These are phyloP conservation scores for Dicerorhinus sumatrensis DNA, from an alignment of 2,113 vertebrate genomes.

Conservation along the genomic window DNA sequence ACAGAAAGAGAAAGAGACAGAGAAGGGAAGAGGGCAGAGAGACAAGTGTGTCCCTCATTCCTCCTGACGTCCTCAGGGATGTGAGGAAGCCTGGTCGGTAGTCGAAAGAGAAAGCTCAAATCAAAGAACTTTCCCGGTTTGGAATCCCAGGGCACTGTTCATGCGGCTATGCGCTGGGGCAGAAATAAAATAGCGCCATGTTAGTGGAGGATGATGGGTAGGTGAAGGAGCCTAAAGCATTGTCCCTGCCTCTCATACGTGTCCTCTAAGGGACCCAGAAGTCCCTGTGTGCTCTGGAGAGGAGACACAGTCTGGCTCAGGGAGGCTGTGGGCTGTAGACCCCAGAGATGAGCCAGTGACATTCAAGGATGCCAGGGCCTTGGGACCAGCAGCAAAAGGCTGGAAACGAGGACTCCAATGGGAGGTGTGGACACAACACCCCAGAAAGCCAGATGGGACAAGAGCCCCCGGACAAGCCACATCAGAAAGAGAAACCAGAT, in stretches of 20 bases:
- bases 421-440: too few species aligned
- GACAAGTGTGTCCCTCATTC: rapidly evolving
- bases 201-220: rapidly evolving
- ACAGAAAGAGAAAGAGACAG: background rate
- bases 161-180: rapidly evolving
- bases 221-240: background rate
- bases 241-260: background rate
- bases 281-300: background rate
- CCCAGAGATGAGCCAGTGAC: background rate
- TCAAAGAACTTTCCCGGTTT: background rate
- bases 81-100: rapidly evolving
- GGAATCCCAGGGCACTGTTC: background rate
- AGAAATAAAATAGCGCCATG: rapidly evolving
- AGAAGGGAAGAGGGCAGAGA: background rate
- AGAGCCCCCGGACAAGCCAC: background rate
- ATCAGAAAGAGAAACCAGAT: background rate
- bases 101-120: background rate
- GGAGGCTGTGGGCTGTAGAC: background rate
- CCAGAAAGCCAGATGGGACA: too few species aligned
- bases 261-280: background rate
- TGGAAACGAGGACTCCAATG: background rate
- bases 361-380: background rate
- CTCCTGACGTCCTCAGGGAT: background rate
- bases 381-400: too few species aligned
- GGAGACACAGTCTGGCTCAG: too few species aligned